Conservation (phyloP, 2,888 invertebrate genomes). For the Pristionchus exspectatus region DNA sequence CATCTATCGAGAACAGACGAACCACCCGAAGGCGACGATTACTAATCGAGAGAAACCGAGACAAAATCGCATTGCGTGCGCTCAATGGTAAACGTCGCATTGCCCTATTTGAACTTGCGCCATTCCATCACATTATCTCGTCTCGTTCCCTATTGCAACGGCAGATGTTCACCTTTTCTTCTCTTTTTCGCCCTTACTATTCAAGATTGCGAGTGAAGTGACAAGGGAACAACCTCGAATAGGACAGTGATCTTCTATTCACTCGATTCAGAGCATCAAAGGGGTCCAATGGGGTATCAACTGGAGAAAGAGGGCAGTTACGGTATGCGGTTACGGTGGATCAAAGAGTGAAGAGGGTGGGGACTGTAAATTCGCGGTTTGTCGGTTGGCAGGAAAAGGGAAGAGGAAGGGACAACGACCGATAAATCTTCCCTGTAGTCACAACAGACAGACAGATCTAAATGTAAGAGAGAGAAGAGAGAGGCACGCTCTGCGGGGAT, state of each 20-base stretch:
- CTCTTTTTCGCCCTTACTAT: neutral
- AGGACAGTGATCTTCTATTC: neutral
- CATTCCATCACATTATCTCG: slow-evolving; percentile 43
- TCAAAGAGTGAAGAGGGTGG: neutral
- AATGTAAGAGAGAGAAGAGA: neutral
- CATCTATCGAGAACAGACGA: neutral
- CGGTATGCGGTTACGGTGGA: slow-evolving; percentile 4
- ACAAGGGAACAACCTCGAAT: slow-evolving; percentile 23
- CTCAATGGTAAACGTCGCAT: neutral
- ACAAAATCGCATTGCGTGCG: neutral
- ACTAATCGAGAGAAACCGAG: slow-evolving; percentile 21
- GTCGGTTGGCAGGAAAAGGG: slow-evolving; percentile 29
- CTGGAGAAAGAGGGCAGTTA: neutral
- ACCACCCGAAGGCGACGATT: slow-evolving; percentile 33
- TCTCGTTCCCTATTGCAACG: slow-evolving; percentile 1
- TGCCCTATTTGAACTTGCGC: neutral
- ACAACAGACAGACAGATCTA: slow-evolving; percentile 24
- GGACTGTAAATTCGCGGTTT: slow-evolving; percentile 27
- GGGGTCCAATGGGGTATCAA: neutral
- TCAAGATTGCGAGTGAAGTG: slow-evolving; percentile 25
- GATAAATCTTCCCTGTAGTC: slow-evolving; percentile 35
- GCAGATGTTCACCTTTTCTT: slow-evolving; percentile 36
- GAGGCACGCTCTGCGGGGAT: neutral
- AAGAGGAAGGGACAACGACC: slow-evolving; percentile 40
- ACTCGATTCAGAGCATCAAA: neutral